These are phyloP conservation scores for Diadegma fenestrale DNA, from an alignment of 2,888 invertebrate genomes.

Conservation along the genomic window DNA sequence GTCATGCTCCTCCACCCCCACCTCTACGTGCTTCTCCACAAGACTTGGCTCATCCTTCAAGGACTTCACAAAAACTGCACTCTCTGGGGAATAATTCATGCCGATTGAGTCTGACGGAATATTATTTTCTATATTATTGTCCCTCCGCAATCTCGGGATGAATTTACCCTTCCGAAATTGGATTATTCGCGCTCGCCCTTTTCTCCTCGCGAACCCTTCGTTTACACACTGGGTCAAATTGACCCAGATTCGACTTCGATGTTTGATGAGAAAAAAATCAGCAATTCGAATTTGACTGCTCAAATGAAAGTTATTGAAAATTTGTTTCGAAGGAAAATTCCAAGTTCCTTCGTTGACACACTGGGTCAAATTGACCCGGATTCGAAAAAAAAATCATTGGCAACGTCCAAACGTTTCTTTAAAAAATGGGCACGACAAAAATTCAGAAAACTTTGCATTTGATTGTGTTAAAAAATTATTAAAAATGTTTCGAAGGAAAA, in stretches of 20 bases:
- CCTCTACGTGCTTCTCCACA: background rate
- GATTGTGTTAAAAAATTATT: too few species aligned
- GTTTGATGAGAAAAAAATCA: background rate
- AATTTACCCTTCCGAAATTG: background rate
- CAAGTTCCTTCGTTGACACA: too few species aligned
- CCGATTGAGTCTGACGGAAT: conserved; percentile 17
- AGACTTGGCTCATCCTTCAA: conserved; percentile 20
- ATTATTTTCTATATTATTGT: conserved; percentile 6
- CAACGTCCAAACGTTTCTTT: too few species aligned
- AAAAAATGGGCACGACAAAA: too few species aligned
- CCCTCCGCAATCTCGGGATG: conserved; percentile 1
- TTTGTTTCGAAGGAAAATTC: too few species aligned
- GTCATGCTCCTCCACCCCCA: background rate
- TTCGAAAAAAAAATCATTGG: too few species aligned
- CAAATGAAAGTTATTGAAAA: too few species aligned
- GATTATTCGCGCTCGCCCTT: background rate
- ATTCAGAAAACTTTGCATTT: too few species aligned
- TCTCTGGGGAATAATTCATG: conserved; percentile 57
- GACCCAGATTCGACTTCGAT: background rate
- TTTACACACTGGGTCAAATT: background rate
- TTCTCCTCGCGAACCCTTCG: background rate
- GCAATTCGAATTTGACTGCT: background rate
- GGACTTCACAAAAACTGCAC: conserved; percentile 38
- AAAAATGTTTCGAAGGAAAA: too few species aligned
- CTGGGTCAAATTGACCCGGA: too few species aligned